phyloP scores from a whole-genome alignment of 2,888 invertebrate species.

The Bhutanitis thaidina region DNA sequence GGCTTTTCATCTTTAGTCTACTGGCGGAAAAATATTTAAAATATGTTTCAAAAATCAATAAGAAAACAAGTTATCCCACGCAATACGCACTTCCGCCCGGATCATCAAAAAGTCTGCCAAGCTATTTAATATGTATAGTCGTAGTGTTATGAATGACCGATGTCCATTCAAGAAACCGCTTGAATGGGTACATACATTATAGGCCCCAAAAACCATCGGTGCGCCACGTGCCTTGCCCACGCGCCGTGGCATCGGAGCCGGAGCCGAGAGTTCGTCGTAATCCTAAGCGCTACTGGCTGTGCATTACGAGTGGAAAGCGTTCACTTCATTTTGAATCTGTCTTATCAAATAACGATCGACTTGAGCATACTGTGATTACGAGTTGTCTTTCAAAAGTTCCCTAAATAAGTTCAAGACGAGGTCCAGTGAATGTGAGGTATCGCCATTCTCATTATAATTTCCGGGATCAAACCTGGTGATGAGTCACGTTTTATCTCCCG shows the following conservation, averaged over 20 bases:
- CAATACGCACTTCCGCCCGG: background rate
- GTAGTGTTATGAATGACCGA: slow-evolving; percentile 17
- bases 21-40: no score
- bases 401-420: no score
- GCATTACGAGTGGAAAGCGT: background rate
- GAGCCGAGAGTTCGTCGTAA: slow-evolving; percentile 20
- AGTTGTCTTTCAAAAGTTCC: no score
- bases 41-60: no score
- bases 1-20: no score
- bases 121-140: slow-evolving; percentile 3
- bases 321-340: background rate
- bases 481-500: no score
- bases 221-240: slow-evolving; percentile 30
- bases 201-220: slow-evolving; percentile 21
- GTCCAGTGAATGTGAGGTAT: no score
- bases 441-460: no score
- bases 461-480: no score
- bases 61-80: slow-evolving; percentile 2
- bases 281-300: slow-evolving; percentile 23
- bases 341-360: no score
- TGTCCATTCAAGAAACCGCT: slow-evolving; percentile 27
- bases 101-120: background rate
- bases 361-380: no score
- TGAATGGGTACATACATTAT: slow-evolving; percentile 37
- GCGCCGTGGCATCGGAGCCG: slow-evolving; percentile 6